Conservation (phyloP, 2,113 vertebrate genomes). For the Sclerurus mexicanus region DNA sequence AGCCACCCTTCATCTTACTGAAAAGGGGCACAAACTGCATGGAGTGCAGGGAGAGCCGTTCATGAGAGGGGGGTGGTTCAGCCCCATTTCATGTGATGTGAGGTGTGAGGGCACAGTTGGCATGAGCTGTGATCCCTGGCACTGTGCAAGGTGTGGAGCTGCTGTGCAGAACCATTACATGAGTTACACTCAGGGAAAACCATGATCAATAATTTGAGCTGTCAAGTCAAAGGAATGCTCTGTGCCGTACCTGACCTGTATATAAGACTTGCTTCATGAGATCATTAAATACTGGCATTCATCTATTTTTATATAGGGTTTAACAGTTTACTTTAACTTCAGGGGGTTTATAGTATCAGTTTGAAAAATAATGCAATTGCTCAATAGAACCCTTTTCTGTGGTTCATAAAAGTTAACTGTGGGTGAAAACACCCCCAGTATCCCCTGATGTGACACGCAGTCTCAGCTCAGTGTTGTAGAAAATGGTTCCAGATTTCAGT, state of each 20-base stretch:
- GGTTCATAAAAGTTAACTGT: not conserved
- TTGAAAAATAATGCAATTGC: not conserved
- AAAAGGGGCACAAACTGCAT: not conserved
- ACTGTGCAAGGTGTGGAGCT: accelerated
- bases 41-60: not conserved
- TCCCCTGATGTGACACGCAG: not conserved
- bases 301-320: not conserved
- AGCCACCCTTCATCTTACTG: accelerated
- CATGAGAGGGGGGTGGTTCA: not conserved
- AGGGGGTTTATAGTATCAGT: not conserved
- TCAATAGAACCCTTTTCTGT: not conserved
- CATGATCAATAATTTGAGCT: not conserved
- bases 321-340: not conserved
- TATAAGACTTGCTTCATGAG: not conserved
- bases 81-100: accelerated
- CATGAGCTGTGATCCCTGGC: not conserved
- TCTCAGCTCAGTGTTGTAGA: not conserved
- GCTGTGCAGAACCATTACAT: accelerated
- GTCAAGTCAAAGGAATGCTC: not conserved
- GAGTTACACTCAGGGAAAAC: not conserved
- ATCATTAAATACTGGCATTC: not conserved
- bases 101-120: not conserved
- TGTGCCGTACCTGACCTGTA: not conserved
- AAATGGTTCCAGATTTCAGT: not conserved
- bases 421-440: not conserved